Evolutionary conservation across 2,113 vertebrate genomes (phyloP).

Genomic region (Archocentrus centrarchus): DNA sequence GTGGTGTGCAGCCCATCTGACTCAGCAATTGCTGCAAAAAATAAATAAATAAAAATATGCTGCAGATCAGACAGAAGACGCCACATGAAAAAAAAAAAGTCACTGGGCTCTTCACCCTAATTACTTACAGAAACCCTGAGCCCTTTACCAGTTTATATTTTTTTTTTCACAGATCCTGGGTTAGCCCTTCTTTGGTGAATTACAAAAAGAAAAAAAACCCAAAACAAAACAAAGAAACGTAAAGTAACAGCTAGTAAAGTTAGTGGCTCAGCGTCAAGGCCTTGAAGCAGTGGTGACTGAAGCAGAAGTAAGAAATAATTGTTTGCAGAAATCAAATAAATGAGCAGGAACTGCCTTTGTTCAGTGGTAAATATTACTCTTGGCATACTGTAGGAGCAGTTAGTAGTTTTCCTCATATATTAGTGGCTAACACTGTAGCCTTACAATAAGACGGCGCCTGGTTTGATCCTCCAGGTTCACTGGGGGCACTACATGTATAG

Average conservation of each 20-base stretch:
- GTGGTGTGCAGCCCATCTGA: conserved; percentile 54
- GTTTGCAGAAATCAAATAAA: conserved; percentile 17
- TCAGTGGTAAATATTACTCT: not conserved
- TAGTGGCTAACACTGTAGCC: no score
- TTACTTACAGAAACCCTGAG: conserved; percentile 48
- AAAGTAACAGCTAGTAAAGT: conserved; percentile 31
- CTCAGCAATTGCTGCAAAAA: conserved; percentile 54
- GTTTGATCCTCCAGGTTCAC: not conserved
- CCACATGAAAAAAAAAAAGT: conserved; percentile 34
- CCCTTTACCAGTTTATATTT: conserved; percentile 16
- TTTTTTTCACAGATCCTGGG: conserved; percentile 36
- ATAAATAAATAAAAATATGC: conserved; percentile 47
- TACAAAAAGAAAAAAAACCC: conserved; percentile 10
- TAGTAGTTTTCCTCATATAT: no score
- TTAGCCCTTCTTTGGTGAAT: conserved; percentile 33
- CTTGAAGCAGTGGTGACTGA: conserved; percentile 13
- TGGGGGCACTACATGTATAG: not conserved
- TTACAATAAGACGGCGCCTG: not conserved
- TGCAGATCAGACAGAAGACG: conserved; percentile 58
- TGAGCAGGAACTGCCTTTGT: not conserved
- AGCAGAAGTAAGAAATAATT: conserved; percentile 8
- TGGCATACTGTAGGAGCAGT: no score
- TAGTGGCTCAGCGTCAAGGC: not conserved
- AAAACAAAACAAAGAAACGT: conserved; percentile 23
- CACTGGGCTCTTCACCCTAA: conserved; percentile 45